phyloP scores from a whole-genome alignment of 2,113 vertebrate genomes.

The Quiscalus mexicanus region DNA sequence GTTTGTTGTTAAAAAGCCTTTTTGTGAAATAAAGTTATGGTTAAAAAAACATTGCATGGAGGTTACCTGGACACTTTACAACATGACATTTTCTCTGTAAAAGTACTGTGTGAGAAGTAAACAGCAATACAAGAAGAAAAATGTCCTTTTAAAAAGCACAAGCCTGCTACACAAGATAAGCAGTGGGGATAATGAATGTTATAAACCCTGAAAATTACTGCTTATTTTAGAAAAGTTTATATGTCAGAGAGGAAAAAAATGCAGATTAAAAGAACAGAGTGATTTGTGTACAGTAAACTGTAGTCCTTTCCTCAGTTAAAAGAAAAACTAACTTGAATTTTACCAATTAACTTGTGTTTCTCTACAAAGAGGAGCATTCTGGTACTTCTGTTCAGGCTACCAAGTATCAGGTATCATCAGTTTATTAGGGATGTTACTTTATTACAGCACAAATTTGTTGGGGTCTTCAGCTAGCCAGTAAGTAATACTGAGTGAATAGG shows the following conservation, averaged over 20 bases:
- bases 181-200: slow-evolving; percentile 63
- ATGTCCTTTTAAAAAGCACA: slow-evolving; percentile 47
- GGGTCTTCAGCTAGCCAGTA: not conserved
- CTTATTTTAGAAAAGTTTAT: slow-evolving; percentile 63
- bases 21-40: slow-evolving; percentile 60
- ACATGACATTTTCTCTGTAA: slow-evolving; percentile 68
- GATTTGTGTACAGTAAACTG: not conserved
- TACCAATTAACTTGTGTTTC: not conserved
- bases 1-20: slow-evolving; percentile 44
- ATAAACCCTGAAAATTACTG: slow-evolving; percentile 66
- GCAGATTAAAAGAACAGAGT: slow-evolving; percentile 46
- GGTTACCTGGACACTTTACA: slow-evolving; percentile 63
- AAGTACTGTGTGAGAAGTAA: slow-evolving; percentile 66
- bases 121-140: slow-evolving; percentile 63
- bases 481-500: not conserved
- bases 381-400: not conserved
- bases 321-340: not conserved
- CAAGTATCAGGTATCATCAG: not conserved
- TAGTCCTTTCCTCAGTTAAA: not conserved
- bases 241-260: slow-evolving; percentile 30
- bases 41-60: slow-evolving; percentile 6
- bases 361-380: not conserved
- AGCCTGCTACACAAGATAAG: slow-evolving; percentile 62
- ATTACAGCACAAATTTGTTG: not conserved
- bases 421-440: not conserved